phyloP scores from a whole-genome alignment of 1,140 invertebrate species.

The Nebria ingens region DNA sequence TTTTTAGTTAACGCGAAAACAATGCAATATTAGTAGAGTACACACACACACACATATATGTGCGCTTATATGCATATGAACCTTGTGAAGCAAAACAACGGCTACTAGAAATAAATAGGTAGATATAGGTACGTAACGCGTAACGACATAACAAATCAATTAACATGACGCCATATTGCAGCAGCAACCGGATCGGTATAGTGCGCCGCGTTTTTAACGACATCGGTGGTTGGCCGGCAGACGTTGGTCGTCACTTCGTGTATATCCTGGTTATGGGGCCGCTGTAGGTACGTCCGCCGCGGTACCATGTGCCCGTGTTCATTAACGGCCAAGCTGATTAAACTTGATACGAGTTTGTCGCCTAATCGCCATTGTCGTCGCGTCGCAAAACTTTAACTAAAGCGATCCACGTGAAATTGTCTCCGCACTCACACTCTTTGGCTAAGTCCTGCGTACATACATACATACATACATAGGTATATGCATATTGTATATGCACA shows the following conservation, averaged over 20 bases:
- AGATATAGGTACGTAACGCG: neutral
- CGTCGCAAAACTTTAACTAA: neutral
- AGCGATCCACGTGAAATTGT: neutral
- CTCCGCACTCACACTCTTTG: neutral
- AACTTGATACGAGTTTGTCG: slow-evolving; percentile 10
- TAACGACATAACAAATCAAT: neutral
- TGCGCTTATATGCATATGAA: neutral
- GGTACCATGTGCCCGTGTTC: neutral
- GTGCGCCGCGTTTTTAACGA: neutral
- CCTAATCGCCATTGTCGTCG: neutral
- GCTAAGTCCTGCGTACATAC: too few species aligned
- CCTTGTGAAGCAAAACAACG: neutral
- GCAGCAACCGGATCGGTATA: neutral
- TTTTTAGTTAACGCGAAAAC: too few species aligned
- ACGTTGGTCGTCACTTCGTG: too few species aligned
- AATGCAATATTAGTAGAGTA: too few species aligned
- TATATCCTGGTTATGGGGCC: neutral
- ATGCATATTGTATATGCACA: slow-evolving; percentile 3
- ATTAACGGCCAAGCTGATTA: slow-evolving; percentile 12
- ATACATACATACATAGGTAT: too few species aligned
- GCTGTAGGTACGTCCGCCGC: neutral
- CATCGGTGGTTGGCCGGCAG: neutral
- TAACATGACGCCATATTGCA: neutral
- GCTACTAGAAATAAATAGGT: too few species aligned
- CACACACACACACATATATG: too few species aligned